Percentiles rank a stretch among this genome's conserved stretches.
Evolutionary conservation across 1,140 invertebrate genomes (phyloP).

Genomic region (Meloidogyne chitwoodi): DNA sequence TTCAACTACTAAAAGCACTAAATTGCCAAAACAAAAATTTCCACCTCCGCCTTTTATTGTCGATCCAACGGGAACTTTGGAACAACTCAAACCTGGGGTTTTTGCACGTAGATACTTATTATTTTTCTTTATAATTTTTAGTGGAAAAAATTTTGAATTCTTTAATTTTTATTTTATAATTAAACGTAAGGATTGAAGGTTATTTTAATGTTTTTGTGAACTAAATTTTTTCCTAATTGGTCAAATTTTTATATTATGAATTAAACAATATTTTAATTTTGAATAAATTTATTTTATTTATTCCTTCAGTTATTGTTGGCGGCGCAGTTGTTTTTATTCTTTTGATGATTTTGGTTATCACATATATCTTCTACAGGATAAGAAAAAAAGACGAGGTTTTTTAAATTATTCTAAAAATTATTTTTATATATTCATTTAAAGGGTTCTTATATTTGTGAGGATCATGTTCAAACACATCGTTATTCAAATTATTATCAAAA

Average conservation of each 20-base stretch:
- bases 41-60: conserved; percentile 1
- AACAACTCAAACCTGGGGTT: conserved; percentile 14
- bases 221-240: too few species aligned
- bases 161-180: too few species aligned
- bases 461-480: conserved; percentile 2
- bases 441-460: conserved; percentile 20
- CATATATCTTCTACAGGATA: conserved; percentile 17
- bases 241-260: too few species aligned
- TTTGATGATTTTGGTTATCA: conserved; percentile 6
- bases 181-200: too few species aligned
- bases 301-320: conserved; percentile 10
- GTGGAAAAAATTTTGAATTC: not conserved
- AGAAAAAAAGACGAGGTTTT: conserved; percentile 11
- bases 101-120: conserved; percentile 2
- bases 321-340: conserved; percentile 11
- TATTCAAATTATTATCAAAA: conserved; percentile 17
- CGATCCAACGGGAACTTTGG: conserved; percentile 15
- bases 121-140: not conserved
- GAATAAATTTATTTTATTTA: not conserved
- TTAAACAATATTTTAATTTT: not conserved
- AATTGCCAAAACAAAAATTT: not conserved
- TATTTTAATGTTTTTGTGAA: too few species aligned
- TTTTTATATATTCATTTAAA: not conserved
- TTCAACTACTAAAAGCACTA: not conserved
- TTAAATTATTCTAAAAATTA: not conserved